Evolutionary conservation across 2,113 vertebrate species (phyloP), one percentile per base, ranked within the genome.

Genomic region (Macquaria ambigua): DNA sequence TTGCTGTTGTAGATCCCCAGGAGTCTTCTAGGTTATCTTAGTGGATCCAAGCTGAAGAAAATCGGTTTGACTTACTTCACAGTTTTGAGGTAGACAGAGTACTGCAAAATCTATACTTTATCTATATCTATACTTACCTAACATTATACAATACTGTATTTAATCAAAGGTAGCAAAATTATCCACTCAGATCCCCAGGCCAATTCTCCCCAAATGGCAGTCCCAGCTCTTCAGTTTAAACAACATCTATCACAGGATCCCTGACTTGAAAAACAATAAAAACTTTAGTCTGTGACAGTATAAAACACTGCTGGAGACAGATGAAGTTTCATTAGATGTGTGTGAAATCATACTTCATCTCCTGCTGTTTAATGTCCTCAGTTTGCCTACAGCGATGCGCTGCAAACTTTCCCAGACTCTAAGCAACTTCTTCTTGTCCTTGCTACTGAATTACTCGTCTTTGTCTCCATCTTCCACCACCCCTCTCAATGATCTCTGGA

Each of bases 271-370:
- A 87, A 79, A 70, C 56, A 84, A 83, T 6, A 21, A 74, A 78
- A 20, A 81, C 37, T 67, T 61, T 37, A 53, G 23, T 83, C 43
- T 55, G 15, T 71, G 66, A 55, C 59, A 59, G 56, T 31, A 0
- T 62, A 34, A 71, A 74, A 46, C 68, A 53, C 77, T 41, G 31
- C 61, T 63, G 71, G 71, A 84, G 83, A 87, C 43, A 28, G 76
- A 89, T 82, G 37, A 89, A 79, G 61, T 72, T 82, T 46, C 73
- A 86, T 84, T 76, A 71, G 80, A 72, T 58, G 50, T 69, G 55
- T 64, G 50, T 68, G 77, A 81, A 79, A 73, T 83, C 64, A 50
- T 71, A 63, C 48, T 89, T 82, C n/a, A 83, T 88, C 78, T 86
- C 73, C 73, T 3, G 8, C 43, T 63, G 25, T 80, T 89, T 86